Base-by-base conservation (phyloP, 1,140 invertebrate species). In the Planococcus citri region DNA sequence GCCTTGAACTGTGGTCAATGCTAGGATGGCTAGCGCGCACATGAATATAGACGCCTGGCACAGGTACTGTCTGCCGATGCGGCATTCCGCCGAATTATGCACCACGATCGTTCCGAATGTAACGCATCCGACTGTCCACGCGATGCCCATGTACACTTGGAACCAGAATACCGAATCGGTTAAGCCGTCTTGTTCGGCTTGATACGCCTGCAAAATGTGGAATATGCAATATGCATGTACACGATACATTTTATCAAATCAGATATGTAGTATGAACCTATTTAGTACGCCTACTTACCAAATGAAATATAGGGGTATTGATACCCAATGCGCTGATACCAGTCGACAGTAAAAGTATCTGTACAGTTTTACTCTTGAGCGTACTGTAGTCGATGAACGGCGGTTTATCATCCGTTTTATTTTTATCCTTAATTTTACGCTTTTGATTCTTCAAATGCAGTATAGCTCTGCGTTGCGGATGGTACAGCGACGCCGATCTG, bases 391-490 rank as follows among this genome's bases (percentile, higher is more conserved):
- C 91, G 74, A 94, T 88, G 79, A 94, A 93, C 0, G 90, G 88
- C 2, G 87, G 86, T 71, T 87, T 84, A 71, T 92, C 89, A 70
- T 91, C 88, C 1, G 81, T 76, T 73, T 85, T 86, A 74, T 85
- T 88, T 73, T 87, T 88, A 74, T 89, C 87, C 74, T 88, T 88
- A 77, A 88, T 85, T 77, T 92, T 92, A 68, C 89, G 81, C 75
- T 92, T 91, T 78, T 94, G 91, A 76, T 91, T 93, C 78, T 95
- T 95, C 70, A 95, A 84, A 76, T 94, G 91, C 20, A 94, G 81
- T 73, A 95, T 94, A 27, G 92, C 91, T 60, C 92, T 82, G 71
- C 92, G 77, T 76, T 94, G 91, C 0, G 91, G 92, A 78, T 95
- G 92, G 75, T 95, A 95, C 0, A 95, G 80, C 0, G 91, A 93